Conservation (phyloP, 2,113 vertebrate genomes). For the Colaptes auratus region DNA sequence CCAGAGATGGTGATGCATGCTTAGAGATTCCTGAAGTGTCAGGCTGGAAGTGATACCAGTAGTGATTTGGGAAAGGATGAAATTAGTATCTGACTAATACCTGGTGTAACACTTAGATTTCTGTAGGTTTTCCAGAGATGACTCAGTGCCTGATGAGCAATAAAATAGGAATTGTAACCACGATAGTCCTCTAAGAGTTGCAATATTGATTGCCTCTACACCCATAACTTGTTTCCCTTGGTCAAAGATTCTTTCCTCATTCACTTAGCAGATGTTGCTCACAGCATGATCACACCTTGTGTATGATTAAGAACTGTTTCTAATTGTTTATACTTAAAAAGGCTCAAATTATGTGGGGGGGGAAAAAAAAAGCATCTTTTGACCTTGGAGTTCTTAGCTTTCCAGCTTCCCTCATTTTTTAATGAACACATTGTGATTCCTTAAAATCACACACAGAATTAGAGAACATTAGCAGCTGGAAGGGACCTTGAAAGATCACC, state of each 20-base stretch:
- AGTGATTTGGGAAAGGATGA: background rate
- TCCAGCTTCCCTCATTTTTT: background rate
- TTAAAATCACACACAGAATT: background rate
- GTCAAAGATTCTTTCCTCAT: background rate
- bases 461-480: no score
- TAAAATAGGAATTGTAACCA: background rate
- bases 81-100: background rate
- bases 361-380: background rate
- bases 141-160: background rate
- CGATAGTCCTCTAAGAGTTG: background rate
- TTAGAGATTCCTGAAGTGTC: background rate
- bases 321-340: background rate
- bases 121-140: background rate
- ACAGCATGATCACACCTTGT: background rate
- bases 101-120: background rate
- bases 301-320: background rate
- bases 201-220: background rate
- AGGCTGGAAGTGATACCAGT: background rate
- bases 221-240: background rate
- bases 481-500: no score
- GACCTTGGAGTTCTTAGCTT: background rate
- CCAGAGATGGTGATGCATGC: no score
- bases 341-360: background rate
- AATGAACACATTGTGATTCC: background rate
- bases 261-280: background rate